A percentile compares a stretch with the other conserved stretches of the same genome.
These are phyloP conservation scores for Schizotus pectinicornis DNA, from an alignment of 2,888 invertebrate genomes.

Conservation along the genomic window DNA sequence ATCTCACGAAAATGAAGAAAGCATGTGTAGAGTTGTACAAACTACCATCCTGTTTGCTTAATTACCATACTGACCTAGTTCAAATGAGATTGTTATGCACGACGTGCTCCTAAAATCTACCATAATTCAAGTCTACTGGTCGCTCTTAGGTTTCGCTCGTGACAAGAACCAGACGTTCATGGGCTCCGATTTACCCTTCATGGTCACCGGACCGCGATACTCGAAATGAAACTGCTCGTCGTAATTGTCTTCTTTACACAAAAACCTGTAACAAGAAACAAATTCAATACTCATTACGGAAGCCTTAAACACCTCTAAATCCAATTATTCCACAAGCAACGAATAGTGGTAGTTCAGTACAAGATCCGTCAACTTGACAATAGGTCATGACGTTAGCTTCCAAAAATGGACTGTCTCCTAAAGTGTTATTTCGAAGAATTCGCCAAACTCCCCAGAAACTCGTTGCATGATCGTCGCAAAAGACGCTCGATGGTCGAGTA, in stretches of 20 bases:
- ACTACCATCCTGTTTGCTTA: constrained; percentile 13
- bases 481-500: constrained; percentile 77
- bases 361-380: background rate
- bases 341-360: background rate
- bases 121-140: background rate
- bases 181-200: constrained; percentile 94
- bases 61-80: constrained; percentile 36
- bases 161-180: constrained; percentile 93
- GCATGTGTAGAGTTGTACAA: background rate
- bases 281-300: constrained; percentile 3
- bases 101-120: constrained; percentile 3
- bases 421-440: constrained; percentile 82
- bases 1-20: constrained; percentile 28
- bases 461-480: constrained; percentile 74
- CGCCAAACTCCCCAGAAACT: constrained; percentile 72
- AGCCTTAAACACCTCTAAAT: constrained; percentile 4
- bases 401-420: constrained; percentile 76
- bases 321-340: background rate
- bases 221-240: constrained; percentile 85
- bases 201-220: constrained; percentile 85
- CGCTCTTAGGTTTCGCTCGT: constrained; percentile 44
- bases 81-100: constrained; percentile 20
- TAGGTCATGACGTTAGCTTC: background rate
- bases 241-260: constrained; percentile 80
- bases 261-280: constrained; percentile 67